Evolutionary conservation across 2,113 vertebrate genomes (phyloP).

Genomic region (Tragelaphus strepsiceros): DNA sequence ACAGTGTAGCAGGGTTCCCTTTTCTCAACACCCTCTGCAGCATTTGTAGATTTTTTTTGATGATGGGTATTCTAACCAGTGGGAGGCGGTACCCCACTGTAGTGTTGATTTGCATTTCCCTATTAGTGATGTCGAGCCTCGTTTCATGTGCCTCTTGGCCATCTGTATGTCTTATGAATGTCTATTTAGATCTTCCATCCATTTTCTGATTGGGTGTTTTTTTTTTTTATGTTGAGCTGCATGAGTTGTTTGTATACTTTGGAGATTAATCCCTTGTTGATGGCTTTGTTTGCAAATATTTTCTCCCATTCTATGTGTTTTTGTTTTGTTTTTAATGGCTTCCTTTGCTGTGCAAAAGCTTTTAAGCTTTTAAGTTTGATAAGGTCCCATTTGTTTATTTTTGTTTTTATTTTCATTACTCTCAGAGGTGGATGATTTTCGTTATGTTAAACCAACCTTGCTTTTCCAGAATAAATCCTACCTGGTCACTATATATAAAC

Average conservation of each 20-base stretch:
- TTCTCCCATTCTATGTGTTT: neutral
- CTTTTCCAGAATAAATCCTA: neutral
- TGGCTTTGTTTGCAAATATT: neutral
- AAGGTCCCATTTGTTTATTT: neutral
- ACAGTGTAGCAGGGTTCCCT: neutral
- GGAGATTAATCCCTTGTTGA: neutral
- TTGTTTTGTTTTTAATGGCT: neutral
- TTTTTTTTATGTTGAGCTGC: neutral
- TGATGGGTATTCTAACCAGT: neutral
- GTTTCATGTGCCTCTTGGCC: neutral
- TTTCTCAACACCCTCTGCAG: neutral
- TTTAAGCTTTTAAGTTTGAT: neutral
- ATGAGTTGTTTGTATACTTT: neutral
- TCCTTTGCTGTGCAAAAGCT: neutral
- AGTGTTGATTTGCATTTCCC: neutral
- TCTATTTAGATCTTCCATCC: neutral
- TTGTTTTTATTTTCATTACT: neutral
- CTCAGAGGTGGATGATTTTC: neutral
- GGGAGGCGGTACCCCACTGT: neutral
- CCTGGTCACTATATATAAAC: neutral
- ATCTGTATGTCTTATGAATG: neutral
- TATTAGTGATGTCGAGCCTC: neutral
- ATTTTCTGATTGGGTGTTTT: neutral
- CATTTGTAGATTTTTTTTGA: neutral
- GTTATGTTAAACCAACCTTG: neutral